Base-by-base conservation (phyloP, 2,888 invertebrate species). In the Allophyes oxyacanthae region DNA sequence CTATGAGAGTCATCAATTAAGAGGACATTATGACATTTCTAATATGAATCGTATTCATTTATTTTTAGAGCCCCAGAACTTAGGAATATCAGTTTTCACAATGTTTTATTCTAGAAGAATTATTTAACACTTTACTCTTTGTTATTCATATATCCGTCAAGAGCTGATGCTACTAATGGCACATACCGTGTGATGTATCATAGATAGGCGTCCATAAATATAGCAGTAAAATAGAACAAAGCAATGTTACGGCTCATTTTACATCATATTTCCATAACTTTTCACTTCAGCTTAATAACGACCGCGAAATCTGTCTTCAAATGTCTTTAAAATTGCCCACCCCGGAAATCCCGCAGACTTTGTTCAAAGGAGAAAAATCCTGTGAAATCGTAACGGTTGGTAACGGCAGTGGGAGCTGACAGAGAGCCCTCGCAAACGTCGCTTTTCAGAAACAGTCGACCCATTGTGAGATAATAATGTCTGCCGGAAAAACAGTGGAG, bases 391-490 rank as follows among this genome's bases (percentile, higher is more conserved):
- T 70, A 62, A 74, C 51, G 51, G 72, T 77, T 60, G 66, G 62
- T 28, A 8, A 45, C 48, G 50, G 42, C 52, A 48, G 51, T 8
- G 53, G 53, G 46, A 36, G 32, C 54, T 55, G 64, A 52, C 58
- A 32, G 56, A 55, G 54, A 67, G 62, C 57, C 25, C 46, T 60
- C 58, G 56, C 49, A 45, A 52, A 45, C 56, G 60, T 63, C 56
- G 63, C 63, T 43, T 62, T 72, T 68, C 59, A 55, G 63, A 59
- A 72, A 77, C 61, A 60, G 75, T 57, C 60, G 55, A 54, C 52
- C 72, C 75, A 72, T 75, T 75, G 64, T 57, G 41, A 64, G 57
- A 75, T 67, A 67, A 77, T 67, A 75, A 71, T 57, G 58, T 67
- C 61, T 64, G 44, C 43, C 14, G 50, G 54, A 67, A 65, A 53